Evolutionary conservation across 2,113 vertebrate species (phyloP), one percentile per base, ranked within the genome.

Genomic region (Galeopterus variegatus): DNA sequence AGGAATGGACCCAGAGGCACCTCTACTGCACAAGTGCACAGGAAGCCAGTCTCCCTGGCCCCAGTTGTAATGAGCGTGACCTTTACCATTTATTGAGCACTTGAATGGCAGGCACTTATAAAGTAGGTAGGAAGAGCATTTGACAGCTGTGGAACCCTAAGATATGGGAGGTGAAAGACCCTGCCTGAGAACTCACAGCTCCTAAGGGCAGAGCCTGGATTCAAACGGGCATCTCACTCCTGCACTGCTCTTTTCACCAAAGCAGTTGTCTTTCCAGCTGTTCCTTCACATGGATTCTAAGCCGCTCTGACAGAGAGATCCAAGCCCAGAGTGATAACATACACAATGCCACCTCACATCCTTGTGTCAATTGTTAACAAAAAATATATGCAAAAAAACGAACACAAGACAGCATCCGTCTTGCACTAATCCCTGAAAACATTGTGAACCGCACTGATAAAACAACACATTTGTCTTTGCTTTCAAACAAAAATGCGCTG

Each of bases 371-470:
- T 94, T 79, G 54, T 31, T 62, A 48, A 80, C n/a, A 50, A 85
- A 69, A 26, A 36, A 33, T 23, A 64, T n/a, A 56, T 23, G 2
- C 8, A 26, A 36, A 31, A 2, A 19, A n/a, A 65, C 41, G 19
- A 76, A 21, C 56, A 19, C 15, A 83, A 11, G 52, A 64, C 73
- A 52, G 21, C 36, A 23, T 13, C 41, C 2, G 4, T 48, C 19
- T 72, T 69, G 56, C 3, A 14, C 10, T 33, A 58, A 2, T 45
- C 26, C 48, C 24, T 41, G 52, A 70, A 92, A 77, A 48, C 8
- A 0, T 1, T 2, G 1, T 41, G n/a, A 77, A 15, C 24, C 5
- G 8, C 28, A 19, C 12, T 31, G 52, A 58, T 19, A 48, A 48
- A 56, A 80, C 8, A 54, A 60, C 12, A 58, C 7, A 23, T 50